Base-by-base conservation (phyloP, 2,797 vertebrate species). In the Darevskia nairensis region DNA sequence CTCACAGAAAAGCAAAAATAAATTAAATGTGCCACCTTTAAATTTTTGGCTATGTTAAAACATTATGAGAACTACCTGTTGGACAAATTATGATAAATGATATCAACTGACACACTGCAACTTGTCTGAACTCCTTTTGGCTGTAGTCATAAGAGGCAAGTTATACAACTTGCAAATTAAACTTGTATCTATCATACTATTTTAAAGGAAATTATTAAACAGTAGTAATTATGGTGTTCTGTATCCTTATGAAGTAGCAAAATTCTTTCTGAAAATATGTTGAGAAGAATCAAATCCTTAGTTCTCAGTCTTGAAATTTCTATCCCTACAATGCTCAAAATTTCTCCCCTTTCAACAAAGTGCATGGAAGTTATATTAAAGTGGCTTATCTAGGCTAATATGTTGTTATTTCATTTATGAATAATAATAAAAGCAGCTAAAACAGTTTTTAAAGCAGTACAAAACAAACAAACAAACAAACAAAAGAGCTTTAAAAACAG, bases 11-110 rank as follows among this genome's bases (percentile, higher is more conserved):
- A 91, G 93, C 86, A 95, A 89, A 94, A 92, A 94, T 94, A 95
- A 95, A 94, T 94, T 93, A 94, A 96, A 95, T 91, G 92, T 91
- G 90, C 92, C 91, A 94, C 91, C 91, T 95, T 93, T 93, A 92
- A 89, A 83, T 17, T 71, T 71, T 71, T 32, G n/a, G 69, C 69
- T 71, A n/a, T n/a, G 69, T n/a, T 71, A n/a, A 71, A 71, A 71
- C 10, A 13, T 71, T 71, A n/a, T 71, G n/a, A 13, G 27, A 71
- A n/a, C 69, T 94, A 76, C 78, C 25, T 39, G 15, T 85, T 90
- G 41, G 15, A 46, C 25, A 66, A 79, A 86, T 88, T 80, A 66
- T 35, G 32, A 80, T 89, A 80, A 85, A 85, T 81, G 39, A 68
- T 41, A 85, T 81, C 71, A 76, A 19, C 68, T 82, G 71, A 87